Evolutionary conservation across 2,113 vertebrate species (phyloP).

Genomic region (Panurus biarmicus): DNA sequence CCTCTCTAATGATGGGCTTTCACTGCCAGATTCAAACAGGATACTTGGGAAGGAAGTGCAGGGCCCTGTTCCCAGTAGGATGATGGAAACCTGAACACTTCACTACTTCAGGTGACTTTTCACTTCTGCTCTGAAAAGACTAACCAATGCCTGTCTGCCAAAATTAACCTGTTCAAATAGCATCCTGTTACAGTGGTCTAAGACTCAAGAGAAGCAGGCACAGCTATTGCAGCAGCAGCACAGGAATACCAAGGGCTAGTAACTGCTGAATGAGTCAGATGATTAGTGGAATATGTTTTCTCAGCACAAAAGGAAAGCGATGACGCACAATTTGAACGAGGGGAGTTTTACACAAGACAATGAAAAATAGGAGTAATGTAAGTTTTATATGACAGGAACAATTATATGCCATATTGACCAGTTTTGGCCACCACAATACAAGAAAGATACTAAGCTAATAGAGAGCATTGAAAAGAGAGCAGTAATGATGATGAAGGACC

Average conservation of each 20-base stretch:
- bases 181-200: background rate
- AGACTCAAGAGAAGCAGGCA: background rate
- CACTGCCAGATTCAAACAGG: background rate
- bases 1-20: slow-evolving; percentile 12
- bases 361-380: background rate
- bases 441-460: background rate
- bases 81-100: background rate
- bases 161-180: background rate
- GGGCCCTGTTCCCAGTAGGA: background rate
- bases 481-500: background rate
- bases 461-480: background rate
- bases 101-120: background rate
- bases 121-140: background rate
- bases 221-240: background rate
- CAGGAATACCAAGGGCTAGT: background rate
- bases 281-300: background rate
- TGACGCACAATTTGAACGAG: background rate
- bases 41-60: background rate
- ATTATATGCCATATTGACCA: background rate
- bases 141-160: background rate
- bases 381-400: background rate
- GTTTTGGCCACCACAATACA: background rate
- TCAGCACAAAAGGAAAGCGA: background rate
- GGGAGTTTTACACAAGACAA: background rate
- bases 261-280: background rate